A percentile compares a stretch with the other conserved stretches of the same genome.
Conservation (phyloP, 2,797 vertebrate species). For the Anguilla pacifica region DNA sequence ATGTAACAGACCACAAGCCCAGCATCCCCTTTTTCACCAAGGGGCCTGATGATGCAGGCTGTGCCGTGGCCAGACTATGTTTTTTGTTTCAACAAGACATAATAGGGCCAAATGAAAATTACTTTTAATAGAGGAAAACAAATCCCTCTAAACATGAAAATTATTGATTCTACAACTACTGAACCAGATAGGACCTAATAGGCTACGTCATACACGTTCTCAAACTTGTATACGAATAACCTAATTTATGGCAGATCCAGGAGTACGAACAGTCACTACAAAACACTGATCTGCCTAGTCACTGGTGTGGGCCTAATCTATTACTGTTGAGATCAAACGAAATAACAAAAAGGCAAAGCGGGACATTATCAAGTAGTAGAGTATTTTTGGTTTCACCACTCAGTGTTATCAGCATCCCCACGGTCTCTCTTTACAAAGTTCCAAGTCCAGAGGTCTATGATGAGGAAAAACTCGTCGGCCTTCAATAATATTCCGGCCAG, state of each 20-base stretch:
- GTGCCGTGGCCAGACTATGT: background rate
- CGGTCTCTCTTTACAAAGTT: background rate
- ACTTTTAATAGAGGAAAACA: background rate
- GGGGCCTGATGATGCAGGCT: background rate
- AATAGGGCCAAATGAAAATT: too few species aligned
- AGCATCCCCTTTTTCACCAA: background rate
- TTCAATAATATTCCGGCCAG: background rate
- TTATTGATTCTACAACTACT: background rate
- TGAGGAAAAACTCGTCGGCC: background rate
- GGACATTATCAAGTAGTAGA: background rate
- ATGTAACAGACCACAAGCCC: too few species aligned
- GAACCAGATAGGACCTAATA: background rate
- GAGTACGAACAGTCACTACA: background rate
- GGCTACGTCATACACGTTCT: background rate
- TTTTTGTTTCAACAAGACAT: background rate
- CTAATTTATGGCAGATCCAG: background rate
- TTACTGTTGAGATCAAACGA: background rate
- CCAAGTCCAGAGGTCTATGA: slow-evolving; percentile 1
- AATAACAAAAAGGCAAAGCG: background rate
- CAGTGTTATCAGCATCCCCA: background rate
- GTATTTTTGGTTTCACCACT: background rate
- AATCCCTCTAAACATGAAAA: background rate
- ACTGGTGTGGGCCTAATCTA: too few species aligned
- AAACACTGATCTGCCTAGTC: background rate
- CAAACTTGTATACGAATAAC: background rate